Base-by-base conservation (phyloP, 1,140 invertebrate species). In the Tetraneura akinire region DNA sequence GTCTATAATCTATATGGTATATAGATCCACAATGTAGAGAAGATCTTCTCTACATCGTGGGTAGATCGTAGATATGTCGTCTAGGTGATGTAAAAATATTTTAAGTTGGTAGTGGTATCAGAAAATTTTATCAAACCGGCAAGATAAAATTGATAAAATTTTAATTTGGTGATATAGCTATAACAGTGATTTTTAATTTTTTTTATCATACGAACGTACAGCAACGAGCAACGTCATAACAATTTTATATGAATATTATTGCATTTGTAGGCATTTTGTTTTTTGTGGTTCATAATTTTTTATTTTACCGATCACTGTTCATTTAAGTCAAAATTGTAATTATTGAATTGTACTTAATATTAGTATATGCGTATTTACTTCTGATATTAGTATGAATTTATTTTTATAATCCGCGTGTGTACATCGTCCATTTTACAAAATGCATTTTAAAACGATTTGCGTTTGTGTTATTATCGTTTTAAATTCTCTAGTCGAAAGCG, bases 201-300 rank as follows among this genome's bases (percentile, higher is more conserved):
- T 70, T 47, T 70, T 70, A 70, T 68, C 64, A 45, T 68, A 68
- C 37, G 3, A 57, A 8, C 26, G 66, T n/a, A n/a, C n/a, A n/a
- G n/a, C n/a, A n/a, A n/a, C n/a, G n/a, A n/a, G 6, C 32, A 70
- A 68, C 66, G 66, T 70, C 66, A 70, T 14, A 47, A 68, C 66
- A 45, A 21, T 70, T 45, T 57, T 57, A 57, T 57, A 23, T 26
- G 13, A 26, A 13, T 26, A 57, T 26, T 23, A 23, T 57, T 60
- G 23, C 6, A 60, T 60, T 60, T 60, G 8, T 60, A 29, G 6
- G 29, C 26, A 62, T 29, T 8, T 23, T 18, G 18, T 1, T 29
- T 62, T 62, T 18, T 8, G 57, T 8, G 9, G 6, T 29, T 62
- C 0, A 62, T 29, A 55, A 18, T 55, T 5, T 55, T 8, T 55